Evolutionary conservation across 1,140 invertebrate species (phyloP).

Genomic region (Anastatus disparis): DNA sequence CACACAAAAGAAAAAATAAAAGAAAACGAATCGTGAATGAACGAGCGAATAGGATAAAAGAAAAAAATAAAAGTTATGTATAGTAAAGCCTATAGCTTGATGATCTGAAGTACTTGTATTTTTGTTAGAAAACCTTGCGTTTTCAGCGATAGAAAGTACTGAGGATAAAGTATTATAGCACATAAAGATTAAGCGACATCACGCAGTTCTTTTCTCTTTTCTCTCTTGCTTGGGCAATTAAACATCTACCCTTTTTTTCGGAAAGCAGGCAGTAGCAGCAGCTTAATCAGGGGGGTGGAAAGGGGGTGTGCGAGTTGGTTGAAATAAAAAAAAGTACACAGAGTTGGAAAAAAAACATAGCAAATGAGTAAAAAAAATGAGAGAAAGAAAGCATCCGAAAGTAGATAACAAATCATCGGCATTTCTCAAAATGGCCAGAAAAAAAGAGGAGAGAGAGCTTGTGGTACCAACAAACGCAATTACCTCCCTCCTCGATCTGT

Average conservation of each 20-base stretch:
- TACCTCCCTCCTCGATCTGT: too few relatives aligned
- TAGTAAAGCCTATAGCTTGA: too few relatives aligned
- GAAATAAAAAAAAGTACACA: slow-evolving; percentile 14
- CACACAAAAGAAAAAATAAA: background rate
- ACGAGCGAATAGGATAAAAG: background rate
- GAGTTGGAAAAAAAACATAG: too few relatives aligned
- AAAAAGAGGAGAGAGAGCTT: too few relatives aligned
- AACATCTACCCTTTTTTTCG: slow-evolving; percentile 24
- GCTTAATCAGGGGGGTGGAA: slow-evolving; percentile 43
- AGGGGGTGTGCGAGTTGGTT: slow-evolving; percentile 6
- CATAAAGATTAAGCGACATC: slow-evolving; percentile 40
- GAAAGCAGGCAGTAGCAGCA: too few relatives aligned
- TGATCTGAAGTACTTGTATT: slow-evolving; percentile 26
- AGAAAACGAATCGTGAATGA: too few relatives aligned
- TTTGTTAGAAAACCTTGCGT: background rate
- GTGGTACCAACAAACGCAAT: slow-evolving; percentile 40
- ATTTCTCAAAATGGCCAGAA: slow-evolving; percentile 49
- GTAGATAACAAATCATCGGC: slow-evolving; percentile 51
- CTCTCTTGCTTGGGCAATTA: slow-evolving; percentile 31
- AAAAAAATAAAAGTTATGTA: background rate
- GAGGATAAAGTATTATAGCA: slow-evolving; percentile 47
- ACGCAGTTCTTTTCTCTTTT: background rate
- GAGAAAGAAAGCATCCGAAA: background rate
- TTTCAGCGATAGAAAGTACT: slow-evolving; percentile 2
- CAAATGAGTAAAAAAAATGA: too few relatives aligned